Percentiles rank a stretch among this genome's conserved stretches.
These are phyloP conservation scores for Chelonus formosanus DNA, from an alignment of 2,888 invertebrate genomes.

Conservation along the genomic window DNA sequence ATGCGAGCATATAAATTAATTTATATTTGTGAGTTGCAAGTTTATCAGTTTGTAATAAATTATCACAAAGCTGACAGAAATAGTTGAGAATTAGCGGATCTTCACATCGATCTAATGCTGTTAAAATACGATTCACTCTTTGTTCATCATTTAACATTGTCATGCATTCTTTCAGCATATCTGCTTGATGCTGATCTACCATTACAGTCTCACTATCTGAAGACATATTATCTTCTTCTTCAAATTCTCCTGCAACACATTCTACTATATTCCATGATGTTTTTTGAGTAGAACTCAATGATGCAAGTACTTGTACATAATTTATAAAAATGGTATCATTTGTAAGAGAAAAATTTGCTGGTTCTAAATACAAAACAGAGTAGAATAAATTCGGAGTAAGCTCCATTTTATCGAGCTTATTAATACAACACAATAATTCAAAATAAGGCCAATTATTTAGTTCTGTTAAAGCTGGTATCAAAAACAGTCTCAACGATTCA, in stretches of 20 bases:
- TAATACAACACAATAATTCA: constrained; percentile 66
- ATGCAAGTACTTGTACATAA: constrained; percentile 71
- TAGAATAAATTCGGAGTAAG: constrained; percentile 75
- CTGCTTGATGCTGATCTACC: constrained; percentile 68
- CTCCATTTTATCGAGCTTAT: constrained; percentile 60
- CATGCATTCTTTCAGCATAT: constrained; percentile 69
- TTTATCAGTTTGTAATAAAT: constrained; percentile 81
- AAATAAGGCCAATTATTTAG: constrained; percentile 66
- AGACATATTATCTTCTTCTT: constrained; percentile 59
- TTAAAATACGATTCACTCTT: constrained; percentile 69
- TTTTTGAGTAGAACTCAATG: constrained; percentile 64
- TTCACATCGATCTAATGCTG: constrained; percentile 66
- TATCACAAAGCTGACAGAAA: constrained; percentile 83
- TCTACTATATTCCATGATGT: constrained; percentile 63
- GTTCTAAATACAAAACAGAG: constrained; percentile 75
- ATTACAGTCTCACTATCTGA: constrained; percentile 70
- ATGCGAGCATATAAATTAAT: constrained; percentile 80
- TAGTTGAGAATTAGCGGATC: constrained; percentile 71
- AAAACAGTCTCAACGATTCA: constrained; percentile 74
- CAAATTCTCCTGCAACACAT: not conserved
- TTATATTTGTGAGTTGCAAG: constrained; percentile 86
- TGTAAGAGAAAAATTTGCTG: constrained; percentile 68
- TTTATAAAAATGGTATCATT: constrained; percentile 59
- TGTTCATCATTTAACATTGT: constrained; percentile 74
- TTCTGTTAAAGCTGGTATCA: constrained; percentile 75